Evolutionary conservation across 2,797 vertebrate species (phyloP), one percentile per base, ranked within the genome.

Genomic region (Urophycis tenuis): DNA sequence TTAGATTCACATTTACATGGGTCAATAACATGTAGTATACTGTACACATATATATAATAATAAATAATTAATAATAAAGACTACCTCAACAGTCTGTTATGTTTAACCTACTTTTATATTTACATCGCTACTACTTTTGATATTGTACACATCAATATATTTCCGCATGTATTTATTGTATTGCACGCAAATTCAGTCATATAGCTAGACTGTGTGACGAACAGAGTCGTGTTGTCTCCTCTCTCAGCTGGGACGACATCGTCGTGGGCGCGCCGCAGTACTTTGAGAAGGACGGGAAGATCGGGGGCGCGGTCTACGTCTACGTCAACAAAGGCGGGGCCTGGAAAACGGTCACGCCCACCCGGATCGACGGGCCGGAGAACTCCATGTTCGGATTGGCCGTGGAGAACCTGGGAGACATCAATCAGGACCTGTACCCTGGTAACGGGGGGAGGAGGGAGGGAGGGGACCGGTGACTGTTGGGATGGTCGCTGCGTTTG

Each of bases 211-310:
- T n/a, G n/a, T n/a, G n/a, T 19, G 34, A 35, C 22, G n/a, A 19
- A 33, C n/a, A 10, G 34, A 3, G 15, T 15, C 30, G 31, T 64
- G n/a, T 2, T 19, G 3, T 12, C 60, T 67, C 12, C 79, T 74
- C 36, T 17, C 81, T 81, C 79, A 99, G 98, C 12, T 99, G 98
- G 98, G 90, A 96, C 84, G 98, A 99, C 89, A 94, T 99, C 17
- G 95, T 98, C 77, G 94, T 99, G 35, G 98, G 98, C 84, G 97
- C 98, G 0, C 98, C 98, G 0, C 98, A 99, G 80, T 99, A 94
- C 86, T 99, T 98, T 86, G 94, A 95, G 79, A 96, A 96, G 82
- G 91, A 95, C 0, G 88, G 90, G 72, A 93, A 94, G 49, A 93
- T 97, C 1, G 98, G 98, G 19, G 98, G 98, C 25, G 97, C 97